Evolutionary conservation across 1,140 invertebrate species (phyloP).

Genomic region (Eumeta japonica): DNA sequence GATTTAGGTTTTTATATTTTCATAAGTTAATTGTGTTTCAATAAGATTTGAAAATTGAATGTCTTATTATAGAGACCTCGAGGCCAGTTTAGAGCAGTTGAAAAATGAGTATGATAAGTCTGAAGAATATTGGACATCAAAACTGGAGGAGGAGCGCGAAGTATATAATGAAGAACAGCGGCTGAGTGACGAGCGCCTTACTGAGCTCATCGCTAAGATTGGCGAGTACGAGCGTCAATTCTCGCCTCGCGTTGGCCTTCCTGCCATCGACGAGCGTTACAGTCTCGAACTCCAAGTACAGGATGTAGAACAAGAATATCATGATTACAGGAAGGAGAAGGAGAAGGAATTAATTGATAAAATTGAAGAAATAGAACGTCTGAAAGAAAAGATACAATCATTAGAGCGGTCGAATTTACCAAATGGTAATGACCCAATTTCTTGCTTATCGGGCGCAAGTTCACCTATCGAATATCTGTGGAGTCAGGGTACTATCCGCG

Average conservation of each 20-base stretch:
- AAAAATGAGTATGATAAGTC: conserved; percentile 76
- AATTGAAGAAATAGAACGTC: conserved; percentile 57
- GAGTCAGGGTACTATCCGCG: conserved; percentile 49
- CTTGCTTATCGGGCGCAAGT: conserved; percentile 19
- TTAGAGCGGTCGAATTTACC: not conserved
- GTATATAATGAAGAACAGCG: conserved; percentile 74
- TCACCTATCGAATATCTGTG: conserved; percentile 51
- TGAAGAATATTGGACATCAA: conserved; percentile 81
- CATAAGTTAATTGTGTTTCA: too few species aligned
- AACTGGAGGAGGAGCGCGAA: conserved; percentile 75
- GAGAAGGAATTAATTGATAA: conserved; percentile 50
- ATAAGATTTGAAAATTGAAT: too few species aligned
- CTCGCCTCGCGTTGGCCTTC: conserved; percentile 57
- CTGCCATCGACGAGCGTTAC: conserved; percentile 74
- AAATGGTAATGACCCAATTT: not conserved
- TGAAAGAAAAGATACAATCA: conserved; percentile 47
- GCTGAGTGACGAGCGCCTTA: conserved; percentile 74
- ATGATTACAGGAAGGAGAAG: conserved; percentile 51
- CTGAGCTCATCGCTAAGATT: conserved; percentile 71
- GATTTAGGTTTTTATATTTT: too few species aligned
- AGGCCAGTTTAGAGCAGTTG: conserved; percentile 70
- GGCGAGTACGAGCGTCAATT: conserved; percentile 79
- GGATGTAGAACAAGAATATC: conserved; percentile 71
- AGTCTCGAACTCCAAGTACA: conserved; percentile 73
- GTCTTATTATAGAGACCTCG: conserved; percentile 63